Base-by-base conservation (phyloP, 2,113 vertebrate genomes). In the Rhinolophus ferrumequinum region DNA sequence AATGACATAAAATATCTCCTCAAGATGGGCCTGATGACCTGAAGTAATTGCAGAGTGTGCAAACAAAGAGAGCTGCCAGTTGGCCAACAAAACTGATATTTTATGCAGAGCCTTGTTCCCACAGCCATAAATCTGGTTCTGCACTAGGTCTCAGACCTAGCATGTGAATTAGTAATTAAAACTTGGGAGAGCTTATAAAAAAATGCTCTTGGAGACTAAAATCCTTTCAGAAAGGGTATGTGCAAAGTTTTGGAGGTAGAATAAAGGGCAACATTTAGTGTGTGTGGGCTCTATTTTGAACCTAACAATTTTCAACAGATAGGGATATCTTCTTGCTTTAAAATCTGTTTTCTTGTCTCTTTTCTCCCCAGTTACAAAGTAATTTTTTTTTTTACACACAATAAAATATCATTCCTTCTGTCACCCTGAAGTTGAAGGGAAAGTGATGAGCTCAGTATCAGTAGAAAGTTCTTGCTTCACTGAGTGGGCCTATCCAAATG, bases 21-120 rank as follows among this genome's bases (percentile, higher is more conserved):
- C 84, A 95, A 96, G 95, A 97, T 97, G 86, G 94, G 89, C 97
- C 96, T 98, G 98, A 98, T 98, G 98, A 98, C 97, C 97, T 98
- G 97, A 98, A 98, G 97, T 97, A 98, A 98, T 98, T 98, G 97
- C 88, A 94, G 96, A 98, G 95, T 97, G 97, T 98, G 94, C 87
- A 97, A 98, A 98, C 97, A 98, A 98, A 98, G 97, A 97, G 96
- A 98, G 75, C 96, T 97, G 97, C 95, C 97, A 97, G 76, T 97
- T 97, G 97, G 79, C 93, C 98, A 98, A 92, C 81, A 97, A 69
- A 83, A 91, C 93, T 97, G 94, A 90, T 98, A 96, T 97, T 98
- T 98, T 98, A 97, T 98, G 95, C 91, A 96, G 80, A 91, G 69
- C 92, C 91, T 95, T 97, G 76, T 96, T 96, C 92, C 77, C 90